These are phyloP conservation scores for Lymantria monacha DNA, from an alignment of 2,888 invertebrate genomes.

Conservation along the genomic window DNA sequence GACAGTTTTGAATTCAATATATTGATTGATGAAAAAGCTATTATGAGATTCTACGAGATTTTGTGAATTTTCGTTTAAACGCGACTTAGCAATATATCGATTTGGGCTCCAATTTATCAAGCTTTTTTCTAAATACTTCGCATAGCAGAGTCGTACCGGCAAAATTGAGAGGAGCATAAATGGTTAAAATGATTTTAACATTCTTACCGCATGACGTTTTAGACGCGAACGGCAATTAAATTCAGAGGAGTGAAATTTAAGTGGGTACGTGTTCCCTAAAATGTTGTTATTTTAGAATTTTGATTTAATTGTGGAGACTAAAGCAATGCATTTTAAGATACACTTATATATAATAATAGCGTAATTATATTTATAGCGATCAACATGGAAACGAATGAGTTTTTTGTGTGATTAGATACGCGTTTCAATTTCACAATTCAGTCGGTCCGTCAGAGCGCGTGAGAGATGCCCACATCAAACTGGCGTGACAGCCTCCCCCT, in stretches of 20 bases:
- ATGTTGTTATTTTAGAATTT: conserved; percentile 43
- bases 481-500: conserved; percentile 51
- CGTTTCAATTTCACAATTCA: conserved; percentile 78
- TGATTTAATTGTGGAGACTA: conserved; percentile 39
- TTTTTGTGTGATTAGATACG: conserved; percentile 60
- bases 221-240: conserved; percentile 51
- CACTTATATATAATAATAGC: conserved; percentile 22
- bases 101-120: conserved; percentile 70
- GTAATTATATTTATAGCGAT: conserved; percentile 29
- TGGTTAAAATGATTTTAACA: conserved; percentile 56
- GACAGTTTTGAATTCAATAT: conserved; percentile 61
- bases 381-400: conserved; percentile 33
- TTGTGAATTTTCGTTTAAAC: conserved; percentile 63
- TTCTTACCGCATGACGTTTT: conserved; percentile 50
- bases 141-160: conserved; percentile 52
- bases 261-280: conserved; percentile 43
- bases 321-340: conserved; percentile 1
- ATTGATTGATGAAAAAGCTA: conserved; percentile 74
- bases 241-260: conserved; percentile 45
- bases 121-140: conserved; percentile 63
- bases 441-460: conserved; percentile 70
- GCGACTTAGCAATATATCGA: conserved; percentile 68
- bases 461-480: conserved; percentile 67
- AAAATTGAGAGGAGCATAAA: conserved; percentile 62
- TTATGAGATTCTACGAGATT: conserved; percentile 68